Base-by-base conservation (phyloP, 2,888 invertebrate genomes). In the Pachymerium ferrugineum region DNA sequence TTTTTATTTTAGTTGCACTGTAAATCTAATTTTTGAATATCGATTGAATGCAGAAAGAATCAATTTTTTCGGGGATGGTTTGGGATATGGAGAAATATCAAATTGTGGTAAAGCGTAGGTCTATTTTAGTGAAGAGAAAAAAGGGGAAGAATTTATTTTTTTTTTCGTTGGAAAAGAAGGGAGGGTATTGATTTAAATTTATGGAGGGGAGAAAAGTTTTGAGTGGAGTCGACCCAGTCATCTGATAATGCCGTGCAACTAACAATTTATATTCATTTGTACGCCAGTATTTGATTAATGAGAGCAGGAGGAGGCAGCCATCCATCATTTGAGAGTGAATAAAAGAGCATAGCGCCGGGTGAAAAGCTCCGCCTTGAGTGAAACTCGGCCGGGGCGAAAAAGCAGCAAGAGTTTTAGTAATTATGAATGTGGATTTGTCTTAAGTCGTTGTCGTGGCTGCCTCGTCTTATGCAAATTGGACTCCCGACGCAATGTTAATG, bases 401-500 rank as follows among this genome's bases (percentile, higher is more conserved):
- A 54, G 25, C 54, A 8, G 19, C 8, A 22, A 25, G 22, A 54
- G 25, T 54, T 54, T 54, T 54, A 54, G 54, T 54, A 54, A 54
- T 54, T 54, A 54, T 54, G 54, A 54, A 54, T 54, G 54, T 54
- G 54, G 54, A 54, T 54, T 54, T 54, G 54, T 54, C 54, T 54
- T 54, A 54, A 54, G 54, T 54, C 54, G 54, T 54, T 14, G 54
- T 54, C 54, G 54, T 25, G 54, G 54, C 54, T 54, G 54, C 54
- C 54, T 54, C 30, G 29, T 69, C 69, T 69, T 33, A 69, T 69
- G 69, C 69, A 69, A 69, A 69, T 69, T 69, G 33, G 69, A 69
- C 69, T 69, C 69, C 29, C 69, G 33, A 33, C 69, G 54, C 69
- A 33, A 69, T 33, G 69, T 69, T 69, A 69, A 69, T 69, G 69